A percentile compares a stretch with the other conserved stretches of the same genome.
Conservation (phyloP, 2,888 invertebrate species). For the Sturmia bella region DNA sequence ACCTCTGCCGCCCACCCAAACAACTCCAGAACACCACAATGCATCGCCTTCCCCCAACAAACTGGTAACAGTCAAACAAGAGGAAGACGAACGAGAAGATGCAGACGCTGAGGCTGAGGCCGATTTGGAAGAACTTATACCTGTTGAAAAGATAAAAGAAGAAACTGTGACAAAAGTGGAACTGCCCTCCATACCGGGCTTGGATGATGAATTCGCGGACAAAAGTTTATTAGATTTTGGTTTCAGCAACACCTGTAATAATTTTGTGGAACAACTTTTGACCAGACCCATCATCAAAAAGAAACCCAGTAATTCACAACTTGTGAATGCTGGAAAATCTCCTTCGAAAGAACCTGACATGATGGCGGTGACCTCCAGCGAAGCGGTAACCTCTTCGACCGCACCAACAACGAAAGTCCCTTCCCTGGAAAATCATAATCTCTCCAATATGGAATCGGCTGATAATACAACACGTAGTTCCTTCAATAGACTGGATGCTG, state of each 20-base stretch:
- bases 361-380: constrained; percentile 47
- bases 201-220: constrained; percentile 71
- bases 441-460: constrained; percentile 65
- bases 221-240: constrained; percentile 72
- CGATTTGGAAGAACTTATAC: constrained; percentile 24
- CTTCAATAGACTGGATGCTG: constrained; percentile 50
- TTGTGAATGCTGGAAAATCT: constrained; percentile 32
- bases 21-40: constrained; percentile 69
- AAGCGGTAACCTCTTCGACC: neutral
- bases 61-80: constrained; percentile 53
- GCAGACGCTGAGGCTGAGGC: no score
- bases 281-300: constrained; percentile 82
- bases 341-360: constrained; percentile 51
- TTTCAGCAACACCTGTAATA: constrained; percentile 89
- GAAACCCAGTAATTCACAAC: constrained; percentile 12
- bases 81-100: constrained; percentile 15
- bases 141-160: constrained; percentile 64
- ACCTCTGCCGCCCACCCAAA: constrained; percentile 72
- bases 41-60: constrained; percentile 15
- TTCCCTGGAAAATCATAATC: constrained; percentile 43
- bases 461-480: constrained; percentile 65
- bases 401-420: neutral
- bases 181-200: constrained; percentile 61
- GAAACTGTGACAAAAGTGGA: constrained; percentile 57
- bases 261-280: constrained; percentile 89